Evolutionary conservation across 2,888 invertebrate species (phyloP), one percentile per base, ranked within the genome.

Genomic region (Fragum fragum): DNA sequence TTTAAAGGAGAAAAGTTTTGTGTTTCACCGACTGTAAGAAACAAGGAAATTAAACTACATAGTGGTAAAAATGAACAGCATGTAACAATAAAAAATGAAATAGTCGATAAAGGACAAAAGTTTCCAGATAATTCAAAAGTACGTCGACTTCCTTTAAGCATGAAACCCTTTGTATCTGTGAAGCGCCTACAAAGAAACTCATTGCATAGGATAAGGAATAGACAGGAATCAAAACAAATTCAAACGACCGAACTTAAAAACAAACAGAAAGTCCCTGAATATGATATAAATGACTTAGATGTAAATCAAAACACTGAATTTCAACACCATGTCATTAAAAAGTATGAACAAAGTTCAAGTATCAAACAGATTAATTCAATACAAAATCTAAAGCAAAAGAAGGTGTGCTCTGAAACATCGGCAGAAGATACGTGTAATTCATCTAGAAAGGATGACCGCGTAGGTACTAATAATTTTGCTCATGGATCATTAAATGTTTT

Each of bases 111-210:
- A 47, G 16, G 14, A 9, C 2, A 5, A n/a, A 14, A 68, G 3
- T n/a, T 66, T 1, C 29, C 21, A n/a, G 18, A 3, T 57, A 55
- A 26, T 36, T 28, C 6, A 42, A 55, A 55, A 23, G 29, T 71
- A 55, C 55, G 36, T 21, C 23, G 42, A 36, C 42, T 73, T 23
- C 73, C 73, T 21, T n/a, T 63, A n/a, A 53, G 23, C 21, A 52
- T 76, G 59, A 61, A 76, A 53, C 76, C 76, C 16, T 63, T 28
- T 36, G 72, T 76, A 14, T 28, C 28, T 16, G 61, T 76, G 39
- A 76, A 76, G 36, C 69, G 76, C 14, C 28, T 76, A 7, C 28
- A 66, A 42, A 42, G 1, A 23, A 36, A 66, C 42, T 29, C 23
- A 21, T 18, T 23, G 23, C n/a, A 47, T 47, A 5, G 47, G 47